Evolutionary conservation across 2,888 invertebrate species (phyloP), one percentile per base, ranked within the genome.

Genomic region (Hemicrepidius hirtus): DNA sequence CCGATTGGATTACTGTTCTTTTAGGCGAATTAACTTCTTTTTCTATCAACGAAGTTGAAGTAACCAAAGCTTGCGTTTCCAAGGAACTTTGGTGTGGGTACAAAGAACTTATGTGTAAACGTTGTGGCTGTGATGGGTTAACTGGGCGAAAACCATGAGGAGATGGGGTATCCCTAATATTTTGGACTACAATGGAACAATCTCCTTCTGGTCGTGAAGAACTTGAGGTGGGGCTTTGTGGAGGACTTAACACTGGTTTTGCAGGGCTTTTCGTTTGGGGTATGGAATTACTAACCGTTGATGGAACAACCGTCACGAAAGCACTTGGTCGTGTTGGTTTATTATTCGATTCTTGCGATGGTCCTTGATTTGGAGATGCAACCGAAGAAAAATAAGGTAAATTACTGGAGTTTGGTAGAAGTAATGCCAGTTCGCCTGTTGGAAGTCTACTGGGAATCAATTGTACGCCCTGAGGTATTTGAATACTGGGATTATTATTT

Each of bases 221-320:
- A 41, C 60, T 70, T 0, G 92, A 92, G 16, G 92, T 85, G 0
- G 94, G 94, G 79, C 94, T 94, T 12, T 92, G 82, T 0, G 93
- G 91, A 0, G 94, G 94, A 81, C 93, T 93, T 24, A 83, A 71
- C 7, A 81, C 77, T 3, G 74, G 75, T 46, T 77, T 77, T 20
- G 74, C 4, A 41, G 76, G 74, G 55, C 73, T 75, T 24, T 75
- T 72, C 13, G 69, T 40, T 40, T 78, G 68, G n/a, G 73, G 35
- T 12, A 67, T 75, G 37, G 73, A 67, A 0, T 76, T 41, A n/a
- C 79, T 76, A 16, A 76, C 50, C 12, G 77, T 60, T 12, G 83
- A 82, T 10, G 85, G 83, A 20, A 83, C 79, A 12, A 87, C 87
- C 13, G 86, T 80, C 24, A 84, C 88, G 77, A 90, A 90, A 1